Evolutionary conservation across 2,797 vertebrate genomes (phyloP), one percentile per base, ranked within the genome.

Genomic region (Pteronotus mesoamericanus): DNA sequence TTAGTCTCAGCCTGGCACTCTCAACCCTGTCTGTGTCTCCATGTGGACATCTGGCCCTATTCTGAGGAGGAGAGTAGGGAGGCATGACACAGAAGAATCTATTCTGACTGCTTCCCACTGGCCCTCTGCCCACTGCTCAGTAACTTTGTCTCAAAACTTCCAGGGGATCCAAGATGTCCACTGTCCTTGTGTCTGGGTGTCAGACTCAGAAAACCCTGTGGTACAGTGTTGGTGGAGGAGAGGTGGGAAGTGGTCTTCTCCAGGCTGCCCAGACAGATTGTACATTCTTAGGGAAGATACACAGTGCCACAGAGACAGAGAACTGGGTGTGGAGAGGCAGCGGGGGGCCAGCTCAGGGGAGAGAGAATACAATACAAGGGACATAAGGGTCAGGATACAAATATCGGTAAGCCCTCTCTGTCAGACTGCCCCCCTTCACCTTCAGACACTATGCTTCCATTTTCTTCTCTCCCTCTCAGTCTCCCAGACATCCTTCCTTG

Each of bases 211-310:
- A 80, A 32, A 34, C 21, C 21, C 26, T 4, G 51, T 9, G 3
- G 78, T 15, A 16, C 5, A 7, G 69, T 44, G 24, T 44, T 1
- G 42, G 51, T 42, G 42, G 24, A 57, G 26, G 53, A 74, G 34
- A 37, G 5, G 37, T n/a, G 39, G 51, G 99, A 98, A 0, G 98
- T 98, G 87, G 46, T 97, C 97, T 99, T 99, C 93, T 99, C n/a
- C 99, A 99, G 95, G 11, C 99, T 99, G 42, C 99, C 99, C 1
- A 99, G 98, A 96, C 98, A 99, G 97, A 99, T 99, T 98, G 99
- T 99, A 88, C 99, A 99, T 97, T 99, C 99, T 99, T 94, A 18
- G 94, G 77, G 46, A 26, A 79, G 72, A 48, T 64, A 37, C 26
- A 6, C 3, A 18, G 59, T 78, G 99, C 29, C 99, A 99, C 77